Evolutionary conservation across 2,113 vertebrate genomes (phyloP).

Genomic region (Phaethornis superciliosus): DNA sequence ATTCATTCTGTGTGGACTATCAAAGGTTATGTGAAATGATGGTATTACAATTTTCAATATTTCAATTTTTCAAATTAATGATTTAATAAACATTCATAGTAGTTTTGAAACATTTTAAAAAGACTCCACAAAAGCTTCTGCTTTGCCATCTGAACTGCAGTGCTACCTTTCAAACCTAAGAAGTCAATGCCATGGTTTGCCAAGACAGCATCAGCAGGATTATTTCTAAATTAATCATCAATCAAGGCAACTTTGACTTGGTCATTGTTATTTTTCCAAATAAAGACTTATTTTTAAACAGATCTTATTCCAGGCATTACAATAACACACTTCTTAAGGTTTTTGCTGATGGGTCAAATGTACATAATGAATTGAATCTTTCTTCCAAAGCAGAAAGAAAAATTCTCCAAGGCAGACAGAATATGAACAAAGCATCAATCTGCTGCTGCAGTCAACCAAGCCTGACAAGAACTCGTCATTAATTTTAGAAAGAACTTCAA

Average conservation of each 20-base stretch:
- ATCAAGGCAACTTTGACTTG: background rate
- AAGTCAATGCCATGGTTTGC: background rate
- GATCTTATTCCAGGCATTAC: background rate
- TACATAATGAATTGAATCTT: background rate
- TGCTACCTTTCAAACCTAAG: background rate
- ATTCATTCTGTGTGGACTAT: background rate
- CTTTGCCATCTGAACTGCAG: background rate
- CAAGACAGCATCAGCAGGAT: background rate
- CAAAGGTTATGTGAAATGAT: background rate
- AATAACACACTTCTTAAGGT: background rate
- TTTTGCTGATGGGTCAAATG: background rate
- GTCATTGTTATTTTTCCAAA: background rate
- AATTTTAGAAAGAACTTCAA: background rate
- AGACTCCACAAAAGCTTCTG: background rate
- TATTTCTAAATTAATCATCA: background rate
- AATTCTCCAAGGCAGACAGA: background rate
- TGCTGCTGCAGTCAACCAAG: background rate
- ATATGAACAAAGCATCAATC: background rate
- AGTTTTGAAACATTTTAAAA: background rate
- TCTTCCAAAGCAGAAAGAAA: background rate
- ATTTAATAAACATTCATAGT: background rate
- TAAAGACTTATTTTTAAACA: background rate
- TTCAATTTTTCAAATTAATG: background rate
- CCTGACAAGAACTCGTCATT: background rate
- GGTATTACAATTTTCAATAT: background rate